A percentile compares a stretch with the other conserved stretches of the same genome.
Conservation (phyloP, 2,888 invertebrate genomes). For the Cremastinae sp. region DNA sequence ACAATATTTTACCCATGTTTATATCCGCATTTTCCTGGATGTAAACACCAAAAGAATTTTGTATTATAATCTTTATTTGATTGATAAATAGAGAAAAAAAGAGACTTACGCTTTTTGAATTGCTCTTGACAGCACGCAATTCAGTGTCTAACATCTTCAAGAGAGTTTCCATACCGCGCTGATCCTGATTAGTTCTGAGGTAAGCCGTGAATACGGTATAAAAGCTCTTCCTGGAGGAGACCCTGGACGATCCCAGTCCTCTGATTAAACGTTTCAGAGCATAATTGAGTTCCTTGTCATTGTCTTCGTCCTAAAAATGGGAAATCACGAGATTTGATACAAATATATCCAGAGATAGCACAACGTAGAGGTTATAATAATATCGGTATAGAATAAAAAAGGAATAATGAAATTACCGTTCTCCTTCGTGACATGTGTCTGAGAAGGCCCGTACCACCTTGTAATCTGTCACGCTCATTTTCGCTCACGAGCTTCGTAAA, state of each 20-base stretch:
- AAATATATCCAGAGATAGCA: too few species aligned
- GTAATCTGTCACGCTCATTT: constrained; percentile 77
- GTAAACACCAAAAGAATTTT: too few species aligned
- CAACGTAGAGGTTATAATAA: constrained; percentile 69
- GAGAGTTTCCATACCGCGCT: constrained; percentile 82
- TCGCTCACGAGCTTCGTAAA: constrained; percentile 79
- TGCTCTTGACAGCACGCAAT: constrained; percentile 83
- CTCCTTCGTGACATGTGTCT: constrained; percentile 77
- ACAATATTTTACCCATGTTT: constrained; percentile 86
- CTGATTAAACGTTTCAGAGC: constrained; percentile 86
- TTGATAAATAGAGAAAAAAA: too few species aligned
- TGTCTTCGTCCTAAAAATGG: constrained; percentile 80
- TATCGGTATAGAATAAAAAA: neutral
- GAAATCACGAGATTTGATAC: too few species aligned
- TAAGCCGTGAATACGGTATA: constrained; percentile 86
- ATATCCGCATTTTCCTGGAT: constrained; percentile 88
- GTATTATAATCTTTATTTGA: neutral
- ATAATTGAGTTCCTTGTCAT: constrained; percentile 84
- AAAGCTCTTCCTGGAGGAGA: constrained; percentile 85
- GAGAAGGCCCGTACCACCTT: constrained; percentile 78
- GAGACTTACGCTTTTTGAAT: constrained; percentile 87
- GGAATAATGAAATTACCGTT: constrained; percentile 78
- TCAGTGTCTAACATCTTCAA: constrained; percentile 84
- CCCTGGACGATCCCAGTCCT: constrained; percentile 87
- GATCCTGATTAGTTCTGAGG: constrained; percentile 81